Evolutionary conservation across 2,888 invertebrate species (phyloP).

Genomic region (Tridacna crocea): DNA sequence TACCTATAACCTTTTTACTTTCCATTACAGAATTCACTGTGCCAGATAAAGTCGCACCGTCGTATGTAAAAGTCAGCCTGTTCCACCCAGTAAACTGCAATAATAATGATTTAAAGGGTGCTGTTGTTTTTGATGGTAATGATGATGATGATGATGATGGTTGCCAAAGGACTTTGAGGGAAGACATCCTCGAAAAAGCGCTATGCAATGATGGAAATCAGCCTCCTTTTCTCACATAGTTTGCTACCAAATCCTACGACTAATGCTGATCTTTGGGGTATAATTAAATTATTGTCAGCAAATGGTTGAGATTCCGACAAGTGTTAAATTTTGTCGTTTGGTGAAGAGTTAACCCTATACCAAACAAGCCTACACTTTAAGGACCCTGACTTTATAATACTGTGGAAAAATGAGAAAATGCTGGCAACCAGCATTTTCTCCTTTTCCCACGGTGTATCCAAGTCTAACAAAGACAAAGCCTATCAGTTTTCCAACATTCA

Average conservation of each 20-base stretch:
- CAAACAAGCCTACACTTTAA: background rate
- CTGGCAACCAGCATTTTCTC: background rate
- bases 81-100: slow-evolving; percentile 64
- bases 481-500: background rate
- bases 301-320: too few relatives aligned
- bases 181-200: too few relatives aligned
- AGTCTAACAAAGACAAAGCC: background rate
- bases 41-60: slow-evolving; percentile 53
- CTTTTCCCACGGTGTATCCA: background rate
- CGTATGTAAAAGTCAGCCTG: slow-evolving; percentile 54
- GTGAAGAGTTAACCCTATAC: background rate
- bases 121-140: background rate
- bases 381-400: background rate
- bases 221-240: too few relatives aligned
- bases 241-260: too few relatives aligned
- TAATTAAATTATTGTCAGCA: too few relatives aligned
- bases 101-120: background rate
- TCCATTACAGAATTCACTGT: slow-evolving; percentile 53
- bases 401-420: slow-evolving; percentile 2
- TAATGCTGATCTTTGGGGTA: too few relatives aligned
- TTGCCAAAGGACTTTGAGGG: too few relatives aligned
- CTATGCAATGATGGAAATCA: too few relatives aligned
- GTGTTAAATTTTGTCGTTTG: too few relatives aligned
- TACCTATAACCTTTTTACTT: slow-evolving; percentile 50
- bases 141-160: too few relatives aligned